Evolutionary conservation across 2,888 invertebrate genomes (phyloP), one percentile per base, ranked within the genome.

Genomic region (Xestia ashworthii): DNA sequence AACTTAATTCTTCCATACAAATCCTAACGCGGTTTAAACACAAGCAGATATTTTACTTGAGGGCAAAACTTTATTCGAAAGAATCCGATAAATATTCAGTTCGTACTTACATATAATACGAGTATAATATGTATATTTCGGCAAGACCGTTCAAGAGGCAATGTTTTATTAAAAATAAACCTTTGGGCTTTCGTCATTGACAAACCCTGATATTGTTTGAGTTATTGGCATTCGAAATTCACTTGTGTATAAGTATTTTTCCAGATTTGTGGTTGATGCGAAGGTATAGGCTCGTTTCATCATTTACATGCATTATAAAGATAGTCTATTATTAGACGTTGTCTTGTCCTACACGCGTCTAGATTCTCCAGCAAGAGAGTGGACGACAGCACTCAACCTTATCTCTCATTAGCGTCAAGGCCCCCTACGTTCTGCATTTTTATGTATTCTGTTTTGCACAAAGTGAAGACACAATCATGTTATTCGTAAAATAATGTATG

Each of bases 371-470:
- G 55, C 65, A 74, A 74, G 76, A 72, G 79, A 80, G 80, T 25
- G 74, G 84, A 84, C 78, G 86, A 82, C 80, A 84, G 81, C 90
- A 85, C 91, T 91, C 79, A 81, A 87, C 87, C 86, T 79, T 88
- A 88, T 90, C 90, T 87, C 91, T 93, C 93, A 92, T 93, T 93
- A 92, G 90, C 86, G 88, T 86, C 86, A 86, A 90, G 89, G 74
- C 77, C 76, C 71, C 81, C 84, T 77, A 74, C 79, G 86, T 83
- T 89, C 76, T 87, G 73, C 69, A 77, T 79, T 19, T 80, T 70
- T 81, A 70, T 67, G 64, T 76, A 75, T 66, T 71, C 71, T 74
- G 67, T 75, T 74, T 79, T 81, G 46, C 46, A 64, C 11, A n/a
- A 46, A 60, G 38, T 66, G 62, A 32, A 73, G 3, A 48, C 44